A percentile compares a stretch with the other conserved stretches of the same genome.
Conservation (phyloP, 2,113 vertebrate genomes). For the Psophia crepitans region DNA sequence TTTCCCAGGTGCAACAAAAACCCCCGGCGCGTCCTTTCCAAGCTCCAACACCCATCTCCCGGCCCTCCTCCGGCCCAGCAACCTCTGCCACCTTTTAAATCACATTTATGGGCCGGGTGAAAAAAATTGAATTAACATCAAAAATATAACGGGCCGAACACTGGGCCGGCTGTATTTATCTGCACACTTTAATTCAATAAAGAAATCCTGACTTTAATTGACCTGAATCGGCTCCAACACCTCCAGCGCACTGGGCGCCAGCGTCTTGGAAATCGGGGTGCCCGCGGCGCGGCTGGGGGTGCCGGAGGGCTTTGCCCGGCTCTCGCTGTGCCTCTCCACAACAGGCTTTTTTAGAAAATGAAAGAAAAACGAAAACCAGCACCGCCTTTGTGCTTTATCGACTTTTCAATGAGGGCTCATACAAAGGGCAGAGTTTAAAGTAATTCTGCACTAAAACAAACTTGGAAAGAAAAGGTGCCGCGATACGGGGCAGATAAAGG, state of each 20-base stretch:
- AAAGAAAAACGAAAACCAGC: neutral
- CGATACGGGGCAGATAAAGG: neutral
- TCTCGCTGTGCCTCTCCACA: fast-evolving
- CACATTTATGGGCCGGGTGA: neutral
- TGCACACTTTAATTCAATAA: slow-evolving; percentile 39
- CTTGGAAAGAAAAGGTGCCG: neutral
- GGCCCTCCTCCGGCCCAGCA: neutral
- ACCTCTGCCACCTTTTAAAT: neutral
- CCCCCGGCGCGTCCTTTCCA: neutral
- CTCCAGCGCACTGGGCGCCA: neutral
- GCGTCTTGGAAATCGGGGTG: neutral
- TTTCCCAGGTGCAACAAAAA: neutral
- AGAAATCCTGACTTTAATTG: neutral
- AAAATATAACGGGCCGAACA: neutral
- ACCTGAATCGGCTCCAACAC: neutral
- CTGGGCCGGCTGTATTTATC: neutral
- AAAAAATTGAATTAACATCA: neutral
- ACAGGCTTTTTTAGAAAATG: neutral
- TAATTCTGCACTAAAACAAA: neutral
- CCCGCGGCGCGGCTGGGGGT: neutral
- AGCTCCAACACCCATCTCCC: neutral
- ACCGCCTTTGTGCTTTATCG: neutral
- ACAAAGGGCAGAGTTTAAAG: neutral
- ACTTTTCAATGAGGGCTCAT: neutral
- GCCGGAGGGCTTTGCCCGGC: neutral